A percentile compares a stretch with the other conserved stretches of the same genome.
Conservation (phyloP, 2,113 vertebrate genomes). For the Microtus oregoni region DNA sequence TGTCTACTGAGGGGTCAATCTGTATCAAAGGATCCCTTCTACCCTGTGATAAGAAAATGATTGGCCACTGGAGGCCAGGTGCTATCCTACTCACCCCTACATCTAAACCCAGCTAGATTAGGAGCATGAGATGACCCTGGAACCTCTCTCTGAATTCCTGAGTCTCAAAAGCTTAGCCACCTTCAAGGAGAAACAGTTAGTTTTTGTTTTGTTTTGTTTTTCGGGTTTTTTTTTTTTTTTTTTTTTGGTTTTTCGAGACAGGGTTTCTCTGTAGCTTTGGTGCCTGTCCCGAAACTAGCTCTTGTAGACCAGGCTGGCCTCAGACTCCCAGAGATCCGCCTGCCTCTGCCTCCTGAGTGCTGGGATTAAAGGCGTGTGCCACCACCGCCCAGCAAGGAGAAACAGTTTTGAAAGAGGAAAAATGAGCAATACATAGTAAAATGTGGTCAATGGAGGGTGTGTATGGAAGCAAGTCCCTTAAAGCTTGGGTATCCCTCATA, state of each 20-base stretch:
- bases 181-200: not conserved
- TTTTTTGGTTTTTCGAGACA: no score
- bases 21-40: not conserved
- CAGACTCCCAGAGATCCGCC: no score
- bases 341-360: no score
- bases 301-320: no score
- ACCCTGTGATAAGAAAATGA: not conserved
- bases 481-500: not conserved
- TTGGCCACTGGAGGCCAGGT: not conserved
- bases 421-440: not conserved
- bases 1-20: no score
- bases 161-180: not conserved
- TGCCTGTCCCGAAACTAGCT: no score
- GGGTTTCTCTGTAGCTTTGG: no score
- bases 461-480: not conserved
- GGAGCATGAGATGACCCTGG: not conserved
- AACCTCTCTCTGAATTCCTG: not conserved
- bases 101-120: not conserved
- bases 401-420: not conserved
- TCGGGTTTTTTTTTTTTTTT: no score
- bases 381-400: not conserved
- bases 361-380: no score
- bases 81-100: not conserved
- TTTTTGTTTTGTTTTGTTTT: no score
- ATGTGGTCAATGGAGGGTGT: rapidly evolving